These are phyloP conservation scores for Melierax canorus DNA, from an alignment of 2,113 vertebrate genomes.

Conservation along the genomic window DNA sequence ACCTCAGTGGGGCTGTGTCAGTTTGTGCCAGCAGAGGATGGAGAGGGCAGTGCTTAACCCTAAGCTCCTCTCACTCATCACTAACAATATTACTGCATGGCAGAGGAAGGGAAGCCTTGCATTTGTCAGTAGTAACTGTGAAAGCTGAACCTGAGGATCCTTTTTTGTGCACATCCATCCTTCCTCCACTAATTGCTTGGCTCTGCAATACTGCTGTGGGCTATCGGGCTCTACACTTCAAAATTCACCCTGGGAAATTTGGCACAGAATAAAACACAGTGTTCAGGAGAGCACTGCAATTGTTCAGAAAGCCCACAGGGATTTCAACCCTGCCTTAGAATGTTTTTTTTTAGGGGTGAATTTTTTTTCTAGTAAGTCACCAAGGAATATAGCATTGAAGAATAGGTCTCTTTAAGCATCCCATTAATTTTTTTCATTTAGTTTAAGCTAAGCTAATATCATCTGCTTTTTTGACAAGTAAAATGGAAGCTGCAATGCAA, in stretches of 20 bases:
- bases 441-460: background rate
- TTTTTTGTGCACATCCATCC: background rate
- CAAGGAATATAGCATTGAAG: background rate
- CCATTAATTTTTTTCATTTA: background rate
- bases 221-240: background rate
- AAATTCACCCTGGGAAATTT: slow-evolving; percentile 34
- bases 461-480: background rate
- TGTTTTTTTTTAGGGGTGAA: background rate
- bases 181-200: background rate
- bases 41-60: background rate
- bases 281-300: background rate
- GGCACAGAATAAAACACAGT: background rate
- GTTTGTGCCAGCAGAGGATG: accelerated
- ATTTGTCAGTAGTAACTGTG: background rate
- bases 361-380: slow-evolving; percentile 7
- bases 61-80: background rate
- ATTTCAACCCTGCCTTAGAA: slow-evolving; percentile 13
- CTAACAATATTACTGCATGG: background rate
- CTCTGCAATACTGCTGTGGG: background rate
- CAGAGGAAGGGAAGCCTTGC: background rate
- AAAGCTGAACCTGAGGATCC: background rate
- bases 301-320: background rate
- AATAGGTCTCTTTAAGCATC: slow-evolving; percentile 8
- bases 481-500: background rate
- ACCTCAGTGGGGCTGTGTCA: background rate